Base-by-base conservation (phyloP, 1,140 invertebrate genomes). In the Papilio glaucus region DNA sequence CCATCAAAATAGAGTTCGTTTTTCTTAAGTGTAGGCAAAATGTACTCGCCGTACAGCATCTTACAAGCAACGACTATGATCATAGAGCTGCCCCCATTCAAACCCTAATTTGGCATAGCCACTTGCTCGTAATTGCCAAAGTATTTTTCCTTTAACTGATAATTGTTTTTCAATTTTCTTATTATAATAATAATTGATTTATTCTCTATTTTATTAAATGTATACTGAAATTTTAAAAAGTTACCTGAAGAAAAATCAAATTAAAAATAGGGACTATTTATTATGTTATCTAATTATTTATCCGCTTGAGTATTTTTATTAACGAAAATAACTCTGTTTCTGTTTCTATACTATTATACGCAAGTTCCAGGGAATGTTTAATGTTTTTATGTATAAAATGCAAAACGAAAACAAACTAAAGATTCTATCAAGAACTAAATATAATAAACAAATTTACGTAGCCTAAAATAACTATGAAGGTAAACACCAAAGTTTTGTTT, bases 21-120 rank as follows among this genome's bases (percentile, higher is more conserved):
- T 21, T 21, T 24, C 15, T 21, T 38, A 65, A 39, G 21, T 8
- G 26, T 26, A 45, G 39, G 63, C 41, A 13, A 68, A 21, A 45
- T 24, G 38, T 45, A 67, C 39, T 26, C 5, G 12, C 24, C 24
- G 45, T 13, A 45, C 9, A 45, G 63, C 63, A 42, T 42, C 21
- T 67, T 45, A 12, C 13, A 45, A 24, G 38, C 26, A 26, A 68
- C 38, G 24, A 68, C 39, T 68, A 68, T 45, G n/a, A 45, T 68
- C 63, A 68, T 78, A 70, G 72, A 68, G 73, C 75, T 73, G 72
- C 53, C 45, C 38, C 18, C 67, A 41, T 76, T 72, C 37, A 73
- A 67, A 29, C n/a, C 74, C 57, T 72, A 72, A 72, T 72, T 76
- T 76, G 71, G 74, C 71, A 72, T 49, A 69, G 39, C 1, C 42